A percentile compares a stretch with the other conserved stretches of the same genome.
Conservation (phyloP, 2,888 invertebrate genomes). For the Doris montereyensis region DNA sequence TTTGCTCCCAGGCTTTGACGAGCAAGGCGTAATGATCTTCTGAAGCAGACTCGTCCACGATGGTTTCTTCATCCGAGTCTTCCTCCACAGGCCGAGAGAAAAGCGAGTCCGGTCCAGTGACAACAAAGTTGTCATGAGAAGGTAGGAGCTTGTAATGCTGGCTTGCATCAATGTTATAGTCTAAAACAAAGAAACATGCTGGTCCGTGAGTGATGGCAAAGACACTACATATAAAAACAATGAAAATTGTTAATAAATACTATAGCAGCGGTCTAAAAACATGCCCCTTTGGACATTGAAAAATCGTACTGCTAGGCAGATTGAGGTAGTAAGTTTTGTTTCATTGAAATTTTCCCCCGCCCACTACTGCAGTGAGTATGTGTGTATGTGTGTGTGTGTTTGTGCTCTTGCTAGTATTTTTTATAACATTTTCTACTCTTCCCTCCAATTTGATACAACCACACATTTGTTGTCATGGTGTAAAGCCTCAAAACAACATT, state of each 20-base stretch:
- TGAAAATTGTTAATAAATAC: neutral
- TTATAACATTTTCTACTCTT: too few relatives aligned
- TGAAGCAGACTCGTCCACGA: slow-evolving; percentile 64
- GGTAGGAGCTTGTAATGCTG: slow-evolving; percentile 64
- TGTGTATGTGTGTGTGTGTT: too few relatives aligned
- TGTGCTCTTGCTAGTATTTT: too few relatives aligned
- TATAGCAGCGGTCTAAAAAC: neutral
- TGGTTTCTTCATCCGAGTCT: slow-evolving; percentile 67
- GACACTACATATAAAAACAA: neutral
- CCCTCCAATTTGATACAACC: too few relatives aligned
- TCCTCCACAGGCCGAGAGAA: slow-evolving; percentile 52
- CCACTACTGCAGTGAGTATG: too few relatives aligned
- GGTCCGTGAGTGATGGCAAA: neutral
- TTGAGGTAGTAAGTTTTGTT: too few relatives aligned
- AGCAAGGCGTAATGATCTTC: slow-evolving; percentile 72
- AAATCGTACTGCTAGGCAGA: too few relatives aligned
- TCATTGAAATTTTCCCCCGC: too few relatives aligned
- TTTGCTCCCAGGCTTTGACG: slow-evolving; percentile 73
- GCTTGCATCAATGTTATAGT: slow-evolving; percentile 65
- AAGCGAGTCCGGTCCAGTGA: slow-evolving; percentile 63
- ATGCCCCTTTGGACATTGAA: neutral
- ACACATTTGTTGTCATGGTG: too few relatives aligned
- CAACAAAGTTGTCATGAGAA: slow-evolving; percentile 66
- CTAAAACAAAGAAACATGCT: slow-evolving; percentile 60
- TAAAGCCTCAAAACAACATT: too few relatives aligned